Evolutionary conservation across 2,888 invertebrate genomes (phyloP), one percentile per base, ranked within the genome.

Genomic region (Pollenia angustigena): DNA sequence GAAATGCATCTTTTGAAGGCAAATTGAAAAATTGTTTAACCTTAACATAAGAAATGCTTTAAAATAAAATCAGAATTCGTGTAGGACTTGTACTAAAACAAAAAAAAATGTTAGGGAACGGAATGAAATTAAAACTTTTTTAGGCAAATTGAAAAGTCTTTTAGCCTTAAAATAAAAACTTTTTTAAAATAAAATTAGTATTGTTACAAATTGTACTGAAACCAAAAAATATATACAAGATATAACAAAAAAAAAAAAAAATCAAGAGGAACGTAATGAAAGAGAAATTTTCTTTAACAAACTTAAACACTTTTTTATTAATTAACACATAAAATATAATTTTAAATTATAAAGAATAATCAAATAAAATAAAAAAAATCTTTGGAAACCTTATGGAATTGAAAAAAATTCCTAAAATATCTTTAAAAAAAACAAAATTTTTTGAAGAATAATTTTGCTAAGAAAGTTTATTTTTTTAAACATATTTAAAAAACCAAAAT

Each of bases 111-210:
- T 50, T 8, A 40, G 16, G 44, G n/a, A 54, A 54, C 76, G 11
- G 48, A 46, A 18, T 68, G 66, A 14, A 80, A 80, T 54, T 80
- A 62, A 62, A 80, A 62, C 52, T 23, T 48, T 58, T 58, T 58
- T 40, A 6, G 32, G 32, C 32, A 32, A 32, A 32, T 32, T 32
- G 0, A 32, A 32, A 32, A 32, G 6, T 32, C 6, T 4, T 0
- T 32, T 6, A 32, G 32, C 1, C 32, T 32, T 32, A 6, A 32
- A 0, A 32, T 32, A 32, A 32, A 6, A 32, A 40, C 0, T 16
- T 23, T 58, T 46, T 14, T 10, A 32, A 32, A 48, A 23, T 8
- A 40, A n/a, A 60, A n/a, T 9, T 60, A 0, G 2, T 0, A 40
- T 12, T 23, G 3, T 12, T 56, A 8, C 4, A 18, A 46, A 11